Conservation (phyloP, 2,888 invertebrate species). For the Epirrita christyi region DNA sequence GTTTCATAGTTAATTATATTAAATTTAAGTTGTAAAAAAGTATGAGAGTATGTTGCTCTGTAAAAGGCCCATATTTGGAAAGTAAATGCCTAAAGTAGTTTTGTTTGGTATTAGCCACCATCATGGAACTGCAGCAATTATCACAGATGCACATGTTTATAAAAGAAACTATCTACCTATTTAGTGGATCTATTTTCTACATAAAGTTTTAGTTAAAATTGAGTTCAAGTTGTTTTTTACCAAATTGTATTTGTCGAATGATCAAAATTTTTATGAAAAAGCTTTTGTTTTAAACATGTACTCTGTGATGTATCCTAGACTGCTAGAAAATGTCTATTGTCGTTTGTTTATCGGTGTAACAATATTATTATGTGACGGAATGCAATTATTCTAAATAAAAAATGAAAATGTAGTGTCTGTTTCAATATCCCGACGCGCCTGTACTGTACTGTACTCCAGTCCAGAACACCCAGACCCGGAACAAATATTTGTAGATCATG, state of each 20-base stretch:
- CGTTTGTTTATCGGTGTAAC: conserved; percentile 74
- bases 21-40: conserved; percentile 72
- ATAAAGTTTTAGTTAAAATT: no score
- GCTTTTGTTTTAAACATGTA: conserved; percentile 42
- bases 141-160: conserved; percentile 32
- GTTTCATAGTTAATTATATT: conserved; percentile 63
- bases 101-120: conserved; percentile 24
- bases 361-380: conserved; percentile 76
- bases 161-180: neutral
- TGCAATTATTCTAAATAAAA: conserved; percentile 76
- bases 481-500: no score
- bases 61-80: conserved; percentile 28
- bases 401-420: conserved; percentile 30
- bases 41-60: conserved; percentile 65
- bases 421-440: neutral
- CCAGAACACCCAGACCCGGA: no score
- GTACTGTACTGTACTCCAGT: neutral
- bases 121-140: conserved; percentile 8
- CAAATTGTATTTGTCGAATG: neutral
- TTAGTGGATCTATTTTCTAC: no score
- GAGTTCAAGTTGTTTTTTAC: no score
- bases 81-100: conserved; percentile 18
- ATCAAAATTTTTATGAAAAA: neutral
- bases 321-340: conserved; percentile 64
- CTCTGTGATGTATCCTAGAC: conserved; percentile 66